Evolutionary conservation across 2,113 vertebrate genomes (phyloP), one percentile per base, ranked within the genome.

Genomic region (Mastomys natalensis): DNA sequence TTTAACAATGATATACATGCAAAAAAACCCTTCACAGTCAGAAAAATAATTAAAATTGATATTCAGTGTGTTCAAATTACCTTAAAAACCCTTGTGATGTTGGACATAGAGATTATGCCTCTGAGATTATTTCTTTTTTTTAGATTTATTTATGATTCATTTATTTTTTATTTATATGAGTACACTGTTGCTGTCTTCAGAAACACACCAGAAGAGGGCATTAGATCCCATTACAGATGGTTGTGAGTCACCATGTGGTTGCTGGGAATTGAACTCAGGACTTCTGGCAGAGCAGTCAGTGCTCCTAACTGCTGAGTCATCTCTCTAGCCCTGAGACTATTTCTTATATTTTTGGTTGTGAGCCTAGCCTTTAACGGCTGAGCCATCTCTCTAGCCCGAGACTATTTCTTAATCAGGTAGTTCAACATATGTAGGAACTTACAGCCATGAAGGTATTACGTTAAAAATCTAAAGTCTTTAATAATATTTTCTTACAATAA

Each of bases 11-110:
- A 55, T 53, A 73, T 72, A 40, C 82, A 68, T 74, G 51, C 37
- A 66, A 85, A 85, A 22, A 84, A 22, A 84, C 48, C 16, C 66
- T 90, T 95, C 85, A 82, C n/a, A 87, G 43, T 77, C 4, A 74
- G 45, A 91, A 94, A 92, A 81, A 90, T 26, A 78, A 48, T 88
- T 53, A 92, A 93, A 81, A 76, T 68, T 90, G 82, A 70, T 80
- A 78, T 80, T 31, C 1, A 45, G 34, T 81, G 29, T 21, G 55
- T 89, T 43, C 13, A 87, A 53, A 93, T 86, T 74, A 77, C 68
- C 73, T 88, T 92, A 90, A 72, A 34, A 64, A 3, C 31, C 7
- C 85, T 87, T 16, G n/a, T 80, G 62, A 55, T 86, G n/a, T 19
- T 64, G 31, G 78, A 58, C 9, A 81, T 26, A 55, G 21, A 70